Percentiles rank a stretch among this genome's conserved stretches.
phyloP scores from a whole-genome alignment of 2,888 invertebrate species.

The Heliconius sara region DNA sequence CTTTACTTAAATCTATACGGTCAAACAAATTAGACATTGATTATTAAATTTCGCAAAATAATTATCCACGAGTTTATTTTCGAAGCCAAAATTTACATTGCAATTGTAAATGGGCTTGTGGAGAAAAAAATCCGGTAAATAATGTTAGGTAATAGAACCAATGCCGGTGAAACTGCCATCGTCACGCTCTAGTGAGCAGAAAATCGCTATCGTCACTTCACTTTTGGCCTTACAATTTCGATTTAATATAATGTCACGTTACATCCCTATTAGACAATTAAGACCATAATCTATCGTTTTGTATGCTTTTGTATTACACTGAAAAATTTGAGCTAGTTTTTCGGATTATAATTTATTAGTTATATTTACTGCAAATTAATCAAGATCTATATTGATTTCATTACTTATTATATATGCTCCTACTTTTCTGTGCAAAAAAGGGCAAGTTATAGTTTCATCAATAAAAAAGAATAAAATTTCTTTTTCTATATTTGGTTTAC shows the following conservation, averaged over 20 bases:
- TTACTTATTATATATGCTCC: not conserved
- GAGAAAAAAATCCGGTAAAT: constrained; percentile 67
- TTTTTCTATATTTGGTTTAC: constrained; percentile 1
- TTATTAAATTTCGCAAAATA: constrained; percentile 57
- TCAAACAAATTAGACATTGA: constrained; percentile 48
- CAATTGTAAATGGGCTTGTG: constrained; percentile 56
- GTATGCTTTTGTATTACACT: too few species aligned
- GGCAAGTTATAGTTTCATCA: not conserved
- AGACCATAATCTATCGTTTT: not conserved
- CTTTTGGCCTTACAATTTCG: constrained; percentile 64
- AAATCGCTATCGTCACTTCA: constrained; percentile 73
- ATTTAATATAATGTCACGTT: constrained; percentile 50
- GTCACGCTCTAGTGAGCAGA: constrained; percentile 73
- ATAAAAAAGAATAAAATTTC: not conserved
- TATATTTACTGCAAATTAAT: not conserved
- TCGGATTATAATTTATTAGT: too few species aligned
- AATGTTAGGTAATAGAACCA: constrained; percentile 73
- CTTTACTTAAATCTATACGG: constrained; percentile 38
- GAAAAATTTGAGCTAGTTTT: too few species aligned
- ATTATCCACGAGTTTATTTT: constrained; percentile 52
- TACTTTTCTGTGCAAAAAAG: not conserved
- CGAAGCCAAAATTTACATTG: constrained; percentile 59
- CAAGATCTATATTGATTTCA: not conserved
- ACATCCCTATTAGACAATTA: constrained; percentile 5
- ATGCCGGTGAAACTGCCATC: constrained; percentile 75